Evolutionary conservation across 2,888 invertebrate genomes (phyloP), one percentile per base, ranked within the genome.

Genomic region (Norana najaformis): DNA sequence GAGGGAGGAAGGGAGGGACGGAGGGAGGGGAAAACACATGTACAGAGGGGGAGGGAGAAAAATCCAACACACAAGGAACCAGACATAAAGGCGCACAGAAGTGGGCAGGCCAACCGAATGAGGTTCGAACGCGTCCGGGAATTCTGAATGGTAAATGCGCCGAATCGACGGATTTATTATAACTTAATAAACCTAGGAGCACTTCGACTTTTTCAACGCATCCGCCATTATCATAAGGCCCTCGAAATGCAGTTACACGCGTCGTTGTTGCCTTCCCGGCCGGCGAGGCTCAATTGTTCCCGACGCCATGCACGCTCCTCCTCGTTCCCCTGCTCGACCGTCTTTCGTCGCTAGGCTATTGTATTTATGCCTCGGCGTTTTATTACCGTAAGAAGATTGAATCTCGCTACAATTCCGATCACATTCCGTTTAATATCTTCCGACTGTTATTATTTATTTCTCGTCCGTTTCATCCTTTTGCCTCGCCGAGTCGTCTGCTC

Each of bases 351-450:
- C 69, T n/a, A n/a, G 69, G 30, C n/a, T 13, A 85, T 37, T 85
- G 85, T 85, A 36, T 36, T 85, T 36, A 85, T 85, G 85, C 37
- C 85, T 85, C 37, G 18, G n/a, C 18, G 37, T 30, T 69, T 53
- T 69, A 69, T 69, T 69, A 37, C 36, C 85, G 85, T 36, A 85
- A 85, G 85, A 85, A 85, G 85, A 85, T 85, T 85, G 85, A 85
- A 85, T 85, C 85, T 85, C 85, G 1, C 85, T 16, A 23, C 37
- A 37, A 85, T 85, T 85, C 85, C 36, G 37, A 85, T 85, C 85
- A 85, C 36, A 85, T 85, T n/a, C 37, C 85, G 85, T 85, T 37
- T 35, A 85, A 85, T 85, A 85, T 85, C 85, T 85, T 85, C 34
- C 85, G 85, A 85, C 85, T 35, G 34, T 85, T 85, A 85, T 85